These are phyloP conservation scores for Platynereis dumerilii DNA, from an alignment of 2,888 invertebrate species.

Conservation along the genomic window DNA sequence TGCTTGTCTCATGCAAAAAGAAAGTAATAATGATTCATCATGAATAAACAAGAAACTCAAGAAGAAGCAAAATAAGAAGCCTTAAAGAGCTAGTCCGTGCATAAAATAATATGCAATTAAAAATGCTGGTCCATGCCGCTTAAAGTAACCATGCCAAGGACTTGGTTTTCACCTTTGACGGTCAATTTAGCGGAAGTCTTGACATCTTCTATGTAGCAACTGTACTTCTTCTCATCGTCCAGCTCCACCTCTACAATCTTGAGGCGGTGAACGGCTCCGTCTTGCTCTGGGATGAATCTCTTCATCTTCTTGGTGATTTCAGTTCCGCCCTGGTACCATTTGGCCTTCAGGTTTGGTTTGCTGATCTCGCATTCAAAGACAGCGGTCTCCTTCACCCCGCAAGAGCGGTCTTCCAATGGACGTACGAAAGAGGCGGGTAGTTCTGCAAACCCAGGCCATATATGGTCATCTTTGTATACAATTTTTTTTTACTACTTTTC, in stretches of 20 bases:
- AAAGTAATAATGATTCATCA: too few relatives aligned
- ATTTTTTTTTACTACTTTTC: too few relatives aligned
- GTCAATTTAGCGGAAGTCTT: conserved; percentile 52
- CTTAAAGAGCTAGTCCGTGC: too few relatives aligned
- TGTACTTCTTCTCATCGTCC: conserved; percentile 34
- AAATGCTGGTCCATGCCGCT: too few relatives aligned
- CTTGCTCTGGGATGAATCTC: conserved; percentile 3
- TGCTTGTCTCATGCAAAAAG: too few relatives aligned
- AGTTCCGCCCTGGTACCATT: conserved; percentile 68
- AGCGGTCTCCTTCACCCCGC: conserved; percentile 33
- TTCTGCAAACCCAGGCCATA: conserved; percentile 10
- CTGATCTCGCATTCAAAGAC: conserved; percentile 53
- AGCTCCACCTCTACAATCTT: conserved; percentile 20
- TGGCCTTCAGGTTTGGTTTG: conserved; percentile 34
- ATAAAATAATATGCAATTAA: too few relatives aligned
- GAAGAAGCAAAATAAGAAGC: too few relatives aligned
- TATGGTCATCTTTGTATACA: too few relatives aligned
- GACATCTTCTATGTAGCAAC: conserved; percentile 43
- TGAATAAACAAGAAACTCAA: too few relatives aligned
- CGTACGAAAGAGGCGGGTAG: conserved; percentile 84
- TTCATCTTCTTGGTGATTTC: conserved; percentile 15
- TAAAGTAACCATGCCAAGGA: too few relatives aligned
- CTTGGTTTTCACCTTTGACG: conserved; percentile 54
- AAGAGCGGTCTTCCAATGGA: conserved; percentile 68
- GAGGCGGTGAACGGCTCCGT: conserved; percentile 21